Percentiles rank a stretch among this genome's conserved stretches.
Evolutionary conservation across 2,113 vertebrate genomes (phyloP).

Genomic region (Willisornis vidua): DNA sequence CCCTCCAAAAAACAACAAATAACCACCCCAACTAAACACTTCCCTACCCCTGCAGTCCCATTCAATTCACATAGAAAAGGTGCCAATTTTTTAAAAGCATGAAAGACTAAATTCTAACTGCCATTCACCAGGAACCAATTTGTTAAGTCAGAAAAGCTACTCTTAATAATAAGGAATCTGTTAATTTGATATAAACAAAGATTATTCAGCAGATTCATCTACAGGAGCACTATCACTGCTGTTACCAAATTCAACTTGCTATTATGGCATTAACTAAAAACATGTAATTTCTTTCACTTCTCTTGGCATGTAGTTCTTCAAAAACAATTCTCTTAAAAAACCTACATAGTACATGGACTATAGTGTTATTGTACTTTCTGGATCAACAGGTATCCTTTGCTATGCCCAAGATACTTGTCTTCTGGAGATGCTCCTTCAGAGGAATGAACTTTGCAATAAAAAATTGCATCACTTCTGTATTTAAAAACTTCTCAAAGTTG

Average conservation of each 20-base stretch:
- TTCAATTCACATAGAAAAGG: neutral
- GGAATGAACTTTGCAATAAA: neutral
- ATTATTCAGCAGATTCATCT: neutral
- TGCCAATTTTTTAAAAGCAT: fast-evolving
- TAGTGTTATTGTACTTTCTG: neutral
- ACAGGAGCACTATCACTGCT: neutral
- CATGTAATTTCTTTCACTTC: neutral
- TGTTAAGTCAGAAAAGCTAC: neutral
- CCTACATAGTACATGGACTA: neutral
- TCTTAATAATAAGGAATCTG: neutral
- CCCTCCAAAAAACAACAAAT: neutral
- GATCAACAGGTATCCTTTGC: neutral
- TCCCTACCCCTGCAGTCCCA: no score
- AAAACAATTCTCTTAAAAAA: neutral
- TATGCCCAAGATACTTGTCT: neutral
- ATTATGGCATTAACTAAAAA: neutral
- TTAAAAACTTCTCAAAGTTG: neutral
- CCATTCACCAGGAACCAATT: neutral
- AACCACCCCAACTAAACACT: no score
- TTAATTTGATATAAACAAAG: neutral
- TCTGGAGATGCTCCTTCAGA: neutral
- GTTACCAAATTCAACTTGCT: neutral
- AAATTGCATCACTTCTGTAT: neutral
- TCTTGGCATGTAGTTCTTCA: neutral
- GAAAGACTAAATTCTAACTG: neutral